Evolutionary conservation across 2,888 invertebrate species (phyloP).

Genomic region (Philereme vetulata): DNA sequence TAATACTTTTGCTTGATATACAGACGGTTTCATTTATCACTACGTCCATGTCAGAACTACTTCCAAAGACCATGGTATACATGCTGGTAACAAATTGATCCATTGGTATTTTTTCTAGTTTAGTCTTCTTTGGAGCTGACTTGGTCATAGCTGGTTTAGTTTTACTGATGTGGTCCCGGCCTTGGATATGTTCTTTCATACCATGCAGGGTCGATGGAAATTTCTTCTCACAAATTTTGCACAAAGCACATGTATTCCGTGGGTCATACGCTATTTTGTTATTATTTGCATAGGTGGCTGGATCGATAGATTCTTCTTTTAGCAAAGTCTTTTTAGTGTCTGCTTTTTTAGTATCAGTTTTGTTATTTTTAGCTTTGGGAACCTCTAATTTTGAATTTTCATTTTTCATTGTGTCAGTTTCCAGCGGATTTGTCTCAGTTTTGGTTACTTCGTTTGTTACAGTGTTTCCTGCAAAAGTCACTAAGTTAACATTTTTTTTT

Average conservation of each 20-base stretch:
- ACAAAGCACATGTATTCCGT: constrained; percentile 40
- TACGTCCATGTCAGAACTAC: constrained; percentile 18
- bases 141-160: constrained; percentile 8
- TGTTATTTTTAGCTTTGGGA: background rate
- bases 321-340: background rate
- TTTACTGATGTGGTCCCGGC: constrained; percentile 44
- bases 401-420: background rate
- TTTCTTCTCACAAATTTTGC: constrained; percentile 42
- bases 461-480: constrained; percentile 20
- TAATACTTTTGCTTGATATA: constrained; percentile 35
- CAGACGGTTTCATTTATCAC: constrained; percentile 49
- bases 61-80: constrained; percentile 13
- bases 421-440: background rate
- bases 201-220: constrained; percentile 43
- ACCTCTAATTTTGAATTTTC: background rate
- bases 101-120: background rate
- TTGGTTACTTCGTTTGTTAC: constrained; percentile 7
- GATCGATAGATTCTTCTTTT: constrained; percentile 9
- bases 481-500: background rate
- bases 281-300: constrained; percentile 38
- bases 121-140: constrained; percentile 9
- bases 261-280: constrained; percentile 44
- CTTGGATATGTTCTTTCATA: constrained; percentile 52
- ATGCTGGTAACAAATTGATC: background rate
- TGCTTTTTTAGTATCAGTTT: background rate